These are phyloP conservation scores for Ariolimax columbianus DNA, from an alignment of 2,888 invertebrate genomes.

Conservation along the genomic window DNA sequence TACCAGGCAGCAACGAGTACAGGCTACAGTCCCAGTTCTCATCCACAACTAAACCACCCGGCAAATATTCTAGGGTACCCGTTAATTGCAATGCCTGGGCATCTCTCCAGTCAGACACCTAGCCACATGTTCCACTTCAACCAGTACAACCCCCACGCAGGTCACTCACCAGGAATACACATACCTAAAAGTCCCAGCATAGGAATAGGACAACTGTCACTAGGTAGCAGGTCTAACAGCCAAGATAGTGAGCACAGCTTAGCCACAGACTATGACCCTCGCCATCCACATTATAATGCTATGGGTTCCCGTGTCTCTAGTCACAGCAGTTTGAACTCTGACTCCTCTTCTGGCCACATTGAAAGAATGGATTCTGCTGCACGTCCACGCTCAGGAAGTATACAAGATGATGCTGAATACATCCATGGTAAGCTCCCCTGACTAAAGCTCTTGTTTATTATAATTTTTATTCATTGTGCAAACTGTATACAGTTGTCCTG, in stretches of 20 bases:
- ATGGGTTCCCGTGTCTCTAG: constrained; percentile 67
- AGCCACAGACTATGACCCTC: constrained; percentile 11
- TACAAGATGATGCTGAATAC: constrained; percentile 70
- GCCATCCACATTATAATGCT: constrained; percentile 5
- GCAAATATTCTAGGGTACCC: constrained; percentile 1
- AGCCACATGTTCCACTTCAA: constrained; percentile 22
- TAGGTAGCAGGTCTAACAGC: constrained; percentile 53
- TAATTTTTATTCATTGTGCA: too few relatives aligned
- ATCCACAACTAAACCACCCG: neutral
- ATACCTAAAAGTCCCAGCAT: constrained; percentile 33
- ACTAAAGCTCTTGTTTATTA: too few relatives aligned
- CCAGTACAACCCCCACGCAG: constrained; percentile 20
- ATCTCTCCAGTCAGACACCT: neutral
- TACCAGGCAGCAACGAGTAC: constrained; percentile 22
- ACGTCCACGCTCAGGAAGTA: constrained; percentile 62
- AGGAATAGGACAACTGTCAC: constrained; percentile 18
- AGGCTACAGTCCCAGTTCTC: neutral
- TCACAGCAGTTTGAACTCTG: constrained; percentile 68
- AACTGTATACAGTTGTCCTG: too few relatives aligned
- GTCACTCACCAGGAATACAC: neutral
- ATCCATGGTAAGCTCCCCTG: constrained; percentile 61
- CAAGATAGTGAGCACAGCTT: constrained; percentile 52
- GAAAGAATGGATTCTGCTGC: constrained; percentile 45
- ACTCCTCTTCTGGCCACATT: constrained; percentile 55
- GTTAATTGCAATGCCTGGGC: constrained; percentile 21